These are phyloP conservation scores for Calcarius ornatus DNA, from an alignment of 2,113 vertebrate species.

Conservation along the genomic window DNA sequence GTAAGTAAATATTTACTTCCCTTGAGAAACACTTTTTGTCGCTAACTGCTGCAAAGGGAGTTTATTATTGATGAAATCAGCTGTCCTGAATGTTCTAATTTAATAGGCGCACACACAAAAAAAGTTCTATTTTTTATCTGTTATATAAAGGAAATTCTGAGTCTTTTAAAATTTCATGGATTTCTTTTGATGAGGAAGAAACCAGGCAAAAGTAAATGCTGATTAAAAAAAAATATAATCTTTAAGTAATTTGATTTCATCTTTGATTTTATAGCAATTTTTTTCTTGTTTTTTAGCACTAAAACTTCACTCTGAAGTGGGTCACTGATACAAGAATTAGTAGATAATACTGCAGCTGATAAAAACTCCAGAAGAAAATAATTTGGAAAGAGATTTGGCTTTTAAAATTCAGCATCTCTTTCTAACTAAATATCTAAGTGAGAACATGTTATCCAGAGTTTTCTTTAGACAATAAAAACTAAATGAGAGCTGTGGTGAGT, in stretches of 20 bases:
- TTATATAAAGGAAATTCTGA: neutral
- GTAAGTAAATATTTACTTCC: slow-evolving; percentile 27
- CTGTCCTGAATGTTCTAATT: neutral
- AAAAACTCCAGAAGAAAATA: neutral
- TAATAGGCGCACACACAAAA: neutral
- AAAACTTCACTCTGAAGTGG: neutral
- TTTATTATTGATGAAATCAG: slow-evolving; percentile 25
- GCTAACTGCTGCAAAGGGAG: neutral
- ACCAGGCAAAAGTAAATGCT: neutral
- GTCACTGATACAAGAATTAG: neutral
- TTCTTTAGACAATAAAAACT: neutral
- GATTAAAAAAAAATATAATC: neutral
- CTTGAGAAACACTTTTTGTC: slow-evolving; percentile 6
- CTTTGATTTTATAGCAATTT: neutral
- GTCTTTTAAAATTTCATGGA: neutral
- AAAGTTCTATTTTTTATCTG: neutral
- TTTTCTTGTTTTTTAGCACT: neutral
- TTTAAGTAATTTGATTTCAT: neutral
- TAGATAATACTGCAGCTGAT: neutral
- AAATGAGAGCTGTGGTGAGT: neutral
- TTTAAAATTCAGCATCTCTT: neutral
- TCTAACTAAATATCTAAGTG: neutral
- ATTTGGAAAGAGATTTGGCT: neutral
- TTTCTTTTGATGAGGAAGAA: neutral
- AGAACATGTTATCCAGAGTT: neutral